These are phyloP conservation scores for Rhagologus leucostigma DNA, from an alignment of 2,113 vertebrate genomes.

Conservation along the genomic window DNA sequence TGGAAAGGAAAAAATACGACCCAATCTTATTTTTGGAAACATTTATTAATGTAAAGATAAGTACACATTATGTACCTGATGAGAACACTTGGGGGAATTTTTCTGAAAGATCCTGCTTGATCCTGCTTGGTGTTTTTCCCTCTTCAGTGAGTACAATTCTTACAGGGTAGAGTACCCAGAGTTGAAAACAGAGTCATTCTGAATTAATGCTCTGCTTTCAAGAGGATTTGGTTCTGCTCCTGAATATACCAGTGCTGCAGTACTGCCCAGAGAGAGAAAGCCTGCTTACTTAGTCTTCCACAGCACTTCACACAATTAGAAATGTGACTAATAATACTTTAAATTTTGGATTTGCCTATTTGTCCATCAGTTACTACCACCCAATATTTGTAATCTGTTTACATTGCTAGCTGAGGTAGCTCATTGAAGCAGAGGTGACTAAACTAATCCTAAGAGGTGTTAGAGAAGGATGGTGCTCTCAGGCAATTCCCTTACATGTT, in stretches of 20 bases:
- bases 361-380: background rate
- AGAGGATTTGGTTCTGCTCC: background rate
- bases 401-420: background rate
- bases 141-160: background rate
- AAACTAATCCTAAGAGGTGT: background rate
- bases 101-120: background rate
- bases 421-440: background rate
- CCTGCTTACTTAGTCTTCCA: background rate
- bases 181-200: background rate
- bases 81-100: background rate
- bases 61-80: background rate
- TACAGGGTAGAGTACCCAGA: fast-evolving
- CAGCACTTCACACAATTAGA: background rate
- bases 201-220: background rate
- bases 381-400: background rate
- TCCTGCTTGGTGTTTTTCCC: background rate
- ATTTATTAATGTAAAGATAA: background rate
- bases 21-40: background rate
- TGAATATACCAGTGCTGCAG: background rate
- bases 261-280: background rate
- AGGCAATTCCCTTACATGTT: background rate
- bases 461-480: background rate
- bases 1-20: background rate
- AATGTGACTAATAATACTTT: background rate
- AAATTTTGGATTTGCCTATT: background rate